Evolutionary conservation across 2,113 vertebrate genomes (phyloP), one percentile per base, ranked within the genome.

Genomic region (Lasiurus cinereus): DNA sequence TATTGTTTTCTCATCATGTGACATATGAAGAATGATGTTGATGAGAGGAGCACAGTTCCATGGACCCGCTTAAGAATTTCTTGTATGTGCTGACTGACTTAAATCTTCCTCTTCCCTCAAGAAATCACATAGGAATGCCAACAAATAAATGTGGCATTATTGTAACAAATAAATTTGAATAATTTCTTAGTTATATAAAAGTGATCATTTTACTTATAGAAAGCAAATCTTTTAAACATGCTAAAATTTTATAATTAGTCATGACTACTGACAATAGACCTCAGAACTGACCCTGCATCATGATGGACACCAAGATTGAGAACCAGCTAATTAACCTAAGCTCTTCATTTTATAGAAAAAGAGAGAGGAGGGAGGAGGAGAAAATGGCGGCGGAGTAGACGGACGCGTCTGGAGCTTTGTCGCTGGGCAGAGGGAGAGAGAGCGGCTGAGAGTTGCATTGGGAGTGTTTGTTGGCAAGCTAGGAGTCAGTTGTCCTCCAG

Each of bases 161-260:
- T 91, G 94, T 94, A 27, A 92, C 19, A 39, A 89, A 79, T 73
- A 66, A n/a, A 64, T 62, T 62, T 76, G 89, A 83, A 19, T 43
- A 0, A 69, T 90, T 94, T 95, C 39, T 77, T 72, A 72, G 21
- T 77, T 76, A 78, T 33, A 27, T 83, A 83, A 83, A 91, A 31
- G 27, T n/a, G 72, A 62, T 19, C 21, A 33, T 72, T 21, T 72
- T 73, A 73, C 16, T 8, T 77, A 31, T 18, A 70, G 39, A 90
- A 94, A 67, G 31, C 33, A 46, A 91, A 52, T 22, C 6, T 27
- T 87, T 78, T 46, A 1, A 94, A 80, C 11, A 48, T 82, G 33
- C 70, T 74, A 64, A 76, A 70, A 77, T 9, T 70, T 56, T 91
- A 43, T 91, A 83, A 59, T 83, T 83, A 73, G 11, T 91, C 19